These are phyloP conservation scores for Cygnus buccinator DNA, from an alignment of 2,113 vertebrate species.

Conservation along the genomic window DNA sequence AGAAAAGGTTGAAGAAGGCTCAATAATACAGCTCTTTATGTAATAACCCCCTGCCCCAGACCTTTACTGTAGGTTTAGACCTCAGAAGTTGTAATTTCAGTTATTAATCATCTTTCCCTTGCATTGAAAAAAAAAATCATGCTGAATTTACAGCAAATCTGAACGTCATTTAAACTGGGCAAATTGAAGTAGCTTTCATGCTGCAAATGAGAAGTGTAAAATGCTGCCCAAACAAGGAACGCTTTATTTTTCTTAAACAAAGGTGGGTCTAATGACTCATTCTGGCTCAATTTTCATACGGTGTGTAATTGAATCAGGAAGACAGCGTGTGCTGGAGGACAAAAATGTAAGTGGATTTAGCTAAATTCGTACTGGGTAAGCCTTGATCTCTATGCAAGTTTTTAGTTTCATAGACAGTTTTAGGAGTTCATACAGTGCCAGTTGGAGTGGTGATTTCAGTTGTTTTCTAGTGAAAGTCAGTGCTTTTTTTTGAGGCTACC, in stretches of 20 bases:
- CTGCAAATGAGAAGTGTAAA: not conserved
- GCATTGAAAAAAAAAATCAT: not conserved
- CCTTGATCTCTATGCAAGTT: not conserved
- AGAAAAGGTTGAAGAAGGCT: not conserved
- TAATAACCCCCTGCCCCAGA: not conserved
- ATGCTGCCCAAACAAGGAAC: not conserved
- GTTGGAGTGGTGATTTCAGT: not conserved
- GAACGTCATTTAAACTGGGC: not conserved
- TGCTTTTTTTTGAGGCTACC: not conserved
- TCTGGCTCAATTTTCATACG: not conserved
- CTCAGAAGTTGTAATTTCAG: not conserved
- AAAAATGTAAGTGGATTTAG: constrained; percentile 1
- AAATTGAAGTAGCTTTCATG: not conserved
- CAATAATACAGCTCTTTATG: fast-evolving
- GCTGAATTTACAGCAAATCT: not conserved
- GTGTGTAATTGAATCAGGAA: not conserved
- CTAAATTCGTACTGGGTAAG: not conserved
- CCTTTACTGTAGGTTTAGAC: not conserved
- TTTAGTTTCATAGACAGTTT: too few species aligned
- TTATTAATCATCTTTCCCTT: not conserved
- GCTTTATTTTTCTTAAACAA: not conserved
- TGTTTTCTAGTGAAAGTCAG: not conserved
- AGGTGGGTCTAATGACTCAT: constrained; percentile 16
- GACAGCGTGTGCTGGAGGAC: not conserved
- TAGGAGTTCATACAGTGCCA: too few species aligned